Conservation (phyloP, 2,113 vertebrate species). For the Osmerus mordax region DNA sequence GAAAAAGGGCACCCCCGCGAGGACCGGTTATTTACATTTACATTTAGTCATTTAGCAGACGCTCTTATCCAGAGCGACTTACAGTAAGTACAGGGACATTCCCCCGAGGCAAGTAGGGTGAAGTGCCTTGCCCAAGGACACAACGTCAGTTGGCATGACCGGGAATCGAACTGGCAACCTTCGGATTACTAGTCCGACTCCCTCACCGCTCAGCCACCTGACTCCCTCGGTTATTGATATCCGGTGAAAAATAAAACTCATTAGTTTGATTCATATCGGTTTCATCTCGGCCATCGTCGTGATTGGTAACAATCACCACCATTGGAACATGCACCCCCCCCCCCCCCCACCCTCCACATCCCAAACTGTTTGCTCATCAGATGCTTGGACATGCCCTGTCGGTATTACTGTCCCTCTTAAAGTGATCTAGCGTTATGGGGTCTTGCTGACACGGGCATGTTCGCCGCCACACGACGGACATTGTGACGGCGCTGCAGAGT, state of each 20-base stretch:
- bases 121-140: too few relatives aligned
- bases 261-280: slow-evolving; percentile 20
- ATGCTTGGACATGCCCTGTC: slow-evolving; percentile 40
- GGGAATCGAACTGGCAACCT: too few relatives aligned
- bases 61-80: too few relatives aligned
- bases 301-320: slow-evolving; percentile 16
- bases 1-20: not conserved
- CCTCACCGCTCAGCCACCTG: too few relatives aligned
- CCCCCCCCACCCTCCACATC: not conserved
- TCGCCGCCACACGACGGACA: slow-evolving; percentile 40
- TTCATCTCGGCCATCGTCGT: slow-evolving; percentile 18
- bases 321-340: not conserved
- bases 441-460: slow-evolving; percentile 53
- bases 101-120: too few relatives aligned
- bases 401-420: slow-evolving; percentile 42
- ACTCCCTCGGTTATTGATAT: slow-evolving; percentile 11
- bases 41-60: too few relatives aligned
- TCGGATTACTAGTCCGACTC: too few relatives aligned
- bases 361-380: slow-evolving; percentile 50
- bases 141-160: too few relatives aligned
- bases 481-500: slow-evolving; percentile 59
- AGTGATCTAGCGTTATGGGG: slow-evolving; percentile 54
- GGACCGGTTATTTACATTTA: slow-evolving; percentile 8
- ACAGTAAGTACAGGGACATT: too few relatives aligned
- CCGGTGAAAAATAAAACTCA: slow-evolving; percentile 5